Evolutionary conservation across 2,797 vertebrate species (phyloP).

Genomic region (Avahi laniger): DNA sequence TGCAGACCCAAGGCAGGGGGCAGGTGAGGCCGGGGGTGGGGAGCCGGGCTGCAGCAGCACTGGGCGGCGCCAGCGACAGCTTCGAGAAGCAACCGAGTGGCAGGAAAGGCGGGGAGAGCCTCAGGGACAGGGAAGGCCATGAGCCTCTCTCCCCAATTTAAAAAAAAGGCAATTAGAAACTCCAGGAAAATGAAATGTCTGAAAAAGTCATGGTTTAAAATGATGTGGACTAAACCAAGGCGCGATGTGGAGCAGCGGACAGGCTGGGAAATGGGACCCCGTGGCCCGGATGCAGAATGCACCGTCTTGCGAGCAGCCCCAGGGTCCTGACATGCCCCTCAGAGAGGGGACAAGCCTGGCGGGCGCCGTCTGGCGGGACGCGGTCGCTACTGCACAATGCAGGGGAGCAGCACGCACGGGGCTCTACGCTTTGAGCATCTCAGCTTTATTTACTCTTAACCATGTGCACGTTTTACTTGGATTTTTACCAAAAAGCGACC

Average conservation of each 20-base stretch:
- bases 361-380: fast-evolving
- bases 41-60: neutral
- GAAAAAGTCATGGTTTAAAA: neutral
- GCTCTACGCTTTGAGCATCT: neutral
- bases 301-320: neutral
- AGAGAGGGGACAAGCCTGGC: neutral
- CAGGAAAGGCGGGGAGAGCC: neutral
- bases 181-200: neutral
- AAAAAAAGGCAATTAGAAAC: neutral
- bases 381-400: fast-evolving
- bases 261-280: neutral
- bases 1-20: conserved; percentile 67
- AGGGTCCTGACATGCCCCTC: neutral
- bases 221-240: fast-evolving
- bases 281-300: neutral
- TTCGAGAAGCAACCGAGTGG: neutral
- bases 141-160: neutral
- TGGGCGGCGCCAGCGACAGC: fast-evolving
- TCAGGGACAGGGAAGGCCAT: neutral
- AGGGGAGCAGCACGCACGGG: too few relatives aligned
- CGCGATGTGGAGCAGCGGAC: fast-evolving
- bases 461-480: neutral
- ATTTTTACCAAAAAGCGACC: neutral
- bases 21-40: neutral
- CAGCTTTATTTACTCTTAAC: neutral